These are phyloP conservation scores for Bellardia pandia DNA, from an alignment of 2,888 invertebrate genomes.

Conservation along the genomic window DNA sequence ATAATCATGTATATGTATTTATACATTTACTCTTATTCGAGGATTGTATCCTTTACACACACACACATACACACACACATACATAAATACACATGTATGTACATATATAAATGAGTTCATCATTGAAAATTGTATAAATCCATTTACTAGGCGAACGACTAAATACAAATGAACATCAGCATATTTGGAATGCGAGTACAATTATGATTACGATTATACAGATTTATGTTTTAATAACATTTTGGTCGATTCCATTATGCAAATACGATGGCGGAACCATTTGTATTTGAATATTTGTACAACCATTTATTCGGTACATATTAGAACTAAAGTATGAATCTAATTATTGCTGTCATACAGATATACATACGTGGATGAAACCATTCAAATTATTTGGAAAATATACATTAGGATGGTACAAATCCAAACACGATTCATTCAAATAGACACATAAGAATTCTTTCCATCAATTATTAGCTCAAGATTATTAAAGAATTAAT, in stretches of 20 bases:
- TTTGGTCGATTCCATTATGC: constrained; percentile 29
- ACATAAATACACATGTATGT: neutral
- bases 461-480: too few species aligned
- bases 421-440: neutral
- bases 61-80: neutral
- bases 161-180: constrained; percentile 49
- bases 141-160: constrained; percentile 24
- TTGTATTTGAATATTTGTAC: constrained; percentile 24
- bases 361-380: neutral
- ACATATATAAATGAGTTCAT: constrained; percentile 59
- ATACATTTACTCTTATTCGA: neutral
- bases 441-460: too few species aligned
- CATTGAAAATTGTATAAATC: constrained; percentile 46
- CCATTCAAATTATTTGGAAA: constrained; percentile 8
- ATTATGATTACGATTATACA: constrained; percentile 48
- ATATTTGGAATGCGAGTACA: constrained; percentile 44
- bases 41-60: constrained; percentile 6
- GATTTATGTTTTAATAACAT: constrained; percentile 66
- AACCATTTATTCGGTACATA: neutral
- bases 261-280: constrained; percentile 7
- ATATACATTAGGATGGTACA: neutral
- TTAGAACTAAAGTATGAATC: constrained; percentile 1
- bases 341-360: constrained; percentile 34
- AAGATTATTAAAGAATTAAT: too few species aligned
- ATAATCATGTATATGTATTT: neutral